Base-by-base conservation (phyloP, 2,888 invertebrate genomes). In the Gibbula magus region DNA sequence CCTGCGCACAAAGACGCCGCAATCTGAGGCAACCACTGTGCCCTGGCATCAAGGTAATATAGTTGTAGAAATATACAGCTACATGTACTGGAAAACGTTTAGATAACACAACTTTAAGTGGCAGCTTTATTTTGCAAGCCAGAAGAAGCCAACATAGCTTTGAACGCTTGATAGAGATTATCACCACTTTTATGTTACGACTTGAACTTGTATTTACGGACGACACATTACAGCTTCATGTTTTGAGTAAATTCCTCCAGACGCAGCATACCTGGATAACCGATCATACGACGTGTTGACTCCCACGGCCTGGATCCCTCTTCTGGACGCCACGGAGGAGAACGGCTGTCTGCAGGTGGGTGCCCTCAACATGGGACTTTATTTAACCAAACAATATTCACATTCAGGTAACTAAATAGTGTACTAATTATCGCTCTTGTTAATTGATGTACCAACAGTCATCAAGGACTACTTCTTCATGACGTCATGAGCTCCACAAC, bases 11-110 rank as follows among this genome's bases (percentile, higher is more conserved):
- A 92, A 92, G 80, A 90, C 89, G 22, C 92, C 92, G 0, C 85
- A 89, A 25, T 89, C 88, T 78, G 89, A 89, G 56, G 89, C 90
- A 10, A 88, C 89, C 13, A 90, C 88, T 8, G 92, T 92, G 0
- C 92, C 92, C 0, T 92, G 92, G 92, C 92, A 92, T 83, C 92
- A 92, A 87, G 92, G 91, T 91, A 84, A 35, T n/a, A 10, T 10
- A 45, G 13, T 10, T n/a, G 5, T 54, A 20, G 5, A 20, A 54
- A 56, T 5, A 56, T 7, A 45, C 13, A 45, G 4, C 45, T 45
- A 45, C 45, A 45, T 7, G 13, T 45, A 1, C 13, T 7, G 13
- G 5, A 45, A 45, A 13, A 45, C 1, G 13, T 45, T 45, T 13
- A 45, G 3, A 35, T 5, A 7, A 35, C 4, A n/a, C n/a, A n/a